A percentile compares a stretch with the other conserved stretches of the same genome.
These are phyloP conservation scores for Leucosticte australis DNA, from an alignment of 2,113 vertebrate species.

Conservation along the genomic window DNA sequence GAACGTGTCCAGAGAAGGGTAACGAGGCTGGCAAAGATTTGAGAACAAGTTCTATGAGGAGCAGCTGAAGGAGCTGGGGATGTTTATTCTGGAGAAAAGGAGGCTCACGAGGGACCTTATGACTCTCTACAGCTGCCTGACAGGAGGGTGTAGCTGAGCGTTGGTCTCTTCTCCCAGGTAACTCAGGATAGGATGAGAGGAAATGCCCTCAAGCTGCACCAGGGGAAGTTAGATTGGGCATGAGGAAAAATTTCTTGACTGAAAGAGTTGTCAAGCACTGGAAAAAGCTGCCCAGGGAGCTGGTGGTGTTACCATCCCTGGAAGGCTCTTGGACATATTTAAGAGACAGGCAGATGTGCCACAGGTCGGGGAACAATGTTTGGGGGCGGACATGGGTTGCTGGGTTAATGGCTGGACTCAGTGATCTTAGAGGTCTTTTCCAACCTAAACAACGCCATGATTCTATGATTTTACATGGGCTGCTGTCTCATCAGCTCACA, in stretches of 20 bases:
- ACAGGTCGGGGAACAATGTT: not conserved
- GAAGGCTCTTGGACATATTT: not conserved
- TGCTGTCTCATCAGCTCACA: not conserved
- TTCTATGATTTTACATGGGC: not conserved
- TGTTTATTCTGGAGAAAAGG: not conserved
- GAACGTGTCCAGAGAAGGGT: not conserved
- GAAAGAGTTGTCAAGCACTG: not conserved
- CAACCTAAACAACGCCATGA: not conserved
- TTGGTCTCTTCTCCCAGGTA: not conserved
- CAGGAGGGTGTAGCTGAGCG: not conserved
- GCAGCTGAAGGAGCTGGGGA: not conserved
- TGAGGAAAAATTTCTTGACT: not conserved
- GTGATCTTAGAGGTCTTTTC: not conserved
- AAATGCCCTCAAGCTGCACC: not conserved
- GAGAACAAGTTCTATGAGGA: not conserved
- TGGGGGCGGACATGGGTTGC: not conserved
- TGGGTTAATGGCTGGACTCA: not conserved
- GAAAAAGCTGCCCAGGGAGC: not conserved
- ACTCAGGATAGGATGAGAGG: not conserved
- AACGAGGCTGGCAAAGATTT: not conserved
- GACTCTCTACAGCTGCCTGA: not conserved
- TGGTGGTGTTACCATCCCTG: not conserved
- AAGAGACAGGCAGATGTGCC: not conserved
- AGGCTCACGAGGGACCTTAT: not conserved
- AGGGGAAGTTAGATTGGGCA: not conserved